Evolutionary conservation across 2,888 invertebrate species (phyloP), one percentile per base, ranked within the genome.

Genomic region (Odontothrips loti): DNA sequence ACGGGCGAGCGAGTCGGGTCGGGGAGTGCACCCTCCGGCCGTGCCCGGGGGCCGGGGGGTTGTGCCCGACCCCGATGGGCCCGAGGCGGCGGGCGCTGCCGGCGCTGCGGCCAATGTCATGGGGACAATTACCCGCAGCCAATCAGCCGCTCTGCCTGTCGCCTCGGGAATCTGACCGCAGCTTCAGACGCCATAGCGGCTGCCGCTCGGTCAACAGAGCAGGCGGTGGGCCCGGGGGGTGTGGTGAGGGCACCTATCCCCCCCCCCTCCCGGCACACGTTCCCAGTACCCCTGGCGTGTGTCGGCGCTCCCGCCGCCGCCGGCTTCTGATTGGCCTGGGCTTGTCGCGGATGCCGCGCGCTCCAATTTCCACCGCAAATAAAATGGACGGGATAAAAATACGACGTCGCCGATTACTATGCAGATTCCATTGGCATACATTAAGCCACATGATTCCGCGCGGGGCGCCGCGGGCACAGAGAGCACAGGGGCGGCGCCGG

Each of bases 351-450:
- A 12, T 10, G 51, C 51, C 51, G 51, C 34, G 34, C 34, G 34
- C 34, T 43, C 3, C 34, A 43, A 43, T 6, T 43, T 6, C 68
- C 23, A 75, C 27, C 27, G 68, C 68, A 75, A 75, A 75, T 75
- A 75, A 17, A 51, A n/a, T 68, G 27, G 68, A 27, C 68, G 68
- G 68, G 23, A 75, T 27, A 75, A 75, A 75, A 75, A 75, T 75
- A 23, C 23, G 23, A 8, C 68, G 68, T 27, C 8, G 23, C 27
- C 23, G 58, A 58, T 75, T 27, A 27, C 68, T 27, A 75, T 75
- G 68, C 27, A 75, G 68, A 75, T 68, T 68, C 23, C 68, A 68
- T 75, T 75, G 68, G 68, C 68, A 75, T 75, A 75, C 68, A 75
- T 75, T 75, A 75, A 12, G 68, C 68, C 23, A 9, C 6, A n/a